Percentiles rank a stretch among this genome's conserved stretches.
Conservation (phyloP, 2,888 invertebrate genomes). For the Drosophila nr. perissopoda region DNA sequence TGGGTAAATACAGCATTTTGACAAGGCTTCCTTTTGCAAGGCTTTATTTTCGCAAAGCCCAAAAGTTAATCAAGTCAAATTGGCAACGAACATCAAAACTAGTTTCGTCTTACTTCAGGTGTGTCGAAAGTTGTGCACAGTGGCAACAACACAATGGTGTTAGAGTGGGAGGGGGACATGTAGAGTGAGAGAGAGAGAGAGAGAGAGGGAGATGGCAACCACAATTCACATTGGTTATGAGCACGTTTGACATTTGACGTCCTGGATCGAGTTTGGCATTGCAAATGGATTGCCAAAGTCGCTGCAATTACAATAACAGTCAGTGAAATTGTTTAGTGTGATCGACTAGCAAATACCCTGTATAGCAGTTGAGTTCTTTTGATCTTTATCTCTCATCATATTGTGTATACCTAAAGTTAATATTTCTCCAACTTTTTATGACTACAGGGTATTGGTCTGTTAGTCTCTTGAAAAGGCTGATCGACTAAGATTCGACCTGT, state of each 20-base stretch:
- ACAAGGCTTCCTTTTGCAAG: neutral
- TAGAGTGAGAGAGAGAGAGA: neutral
- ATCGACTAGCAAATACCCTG: neutral
- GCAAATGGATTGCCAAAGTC: constrained; percentile 45
- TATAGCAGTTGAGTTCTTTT: neutral
- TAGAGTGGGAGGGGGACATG: neutral
- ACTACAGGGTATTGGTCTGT: neutral
- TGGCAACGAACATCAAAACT: constrained; percentile 51
- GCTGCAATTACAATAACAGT: constrained; percentile 37
- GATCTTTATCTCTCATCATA: neutral
- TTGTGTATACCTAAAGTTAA: neutral
- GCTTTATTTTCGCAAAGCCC: neutral
- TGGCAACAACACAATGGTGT: neutral
- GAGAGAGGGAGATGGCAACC: neutral
- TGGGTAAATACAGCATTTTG: neutral
- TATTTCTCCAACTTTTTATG: neutral
- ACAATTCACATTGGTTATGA: constrained; percentile 46
- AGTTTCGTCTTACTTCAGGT: constrained; percentile 43
- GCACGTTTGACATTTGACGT: constrained; percentile 54
- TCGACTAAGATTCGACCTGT: neutral
- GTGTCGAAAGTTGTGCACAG: constrained; percentile 30
- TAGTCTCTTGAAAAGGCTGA: neutral
- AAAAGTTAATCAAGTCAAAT: constrained; percentile 44
- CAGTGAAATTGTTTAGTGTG: too few species aligned
- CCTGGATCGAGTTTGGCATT: constrained; percentile 28